Evolutionary conservation across 1,140 invertebrate genomes (phyloP), one percentile per base, ranked within the genome.

Genomic region (Heliconius nattereri): DNA sequence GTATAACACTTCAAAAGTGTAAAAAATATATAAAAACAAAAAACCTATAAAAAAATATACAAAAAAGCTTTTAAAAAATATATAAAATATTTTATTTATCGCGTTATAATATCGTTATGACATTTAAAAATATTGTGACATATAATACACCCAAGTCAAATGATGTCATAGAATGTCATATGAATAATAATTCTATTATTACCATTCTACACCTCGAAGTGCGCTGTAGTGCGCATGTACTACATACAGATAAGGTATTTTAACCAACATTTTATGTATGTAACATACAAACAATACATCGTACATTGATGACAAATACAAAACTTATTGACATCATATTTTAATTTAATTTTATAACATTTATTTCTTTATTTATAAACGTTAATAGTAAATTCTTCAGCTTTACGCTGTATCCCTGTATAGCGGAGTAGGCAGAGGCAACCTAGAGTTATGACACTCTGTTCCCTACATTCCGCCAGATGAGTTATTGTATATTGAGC

Each of bases 171-270:
- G 32, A 78, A 78, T 45, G 54, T 57, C 52, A 29, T 60, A 35
- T 37, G 81, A 80, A 85, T 83, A 81, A 74, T 80, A 81, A 83
- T 75, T 54, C n/a, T 54, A 79, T 78, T 83, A 80, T 83, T 85
- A 80, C 79, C 79, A 85, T 85, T 81, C n/a, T 83, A 78, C 73
- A 83, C 81, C 78, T 81, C 81, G 80, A 80, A 66, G 23, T 66
- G 60, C 60, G 60, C 23, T 26, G 60, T 66, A 29, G 23, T 66
- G 6, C 60, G 26, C 60, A 66, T 9, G 2, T 3, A 11, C 7
- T 26, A 66, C 60, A 29, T 66, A 66, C 26, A 29, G 60, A 66
- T 66, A 66, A 66, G 60, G 23, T 66, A 26, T 66, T 66, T 66
- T 16, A 66, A 29, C 60, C 60, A 29, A 13, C 5, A 29, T 66